Evolutionary conservation across 2,113 vertebrate species (phyloP), one percentile per base, ranked within the genome.

Genomic region (Malurus melanocephalus): DNA sequence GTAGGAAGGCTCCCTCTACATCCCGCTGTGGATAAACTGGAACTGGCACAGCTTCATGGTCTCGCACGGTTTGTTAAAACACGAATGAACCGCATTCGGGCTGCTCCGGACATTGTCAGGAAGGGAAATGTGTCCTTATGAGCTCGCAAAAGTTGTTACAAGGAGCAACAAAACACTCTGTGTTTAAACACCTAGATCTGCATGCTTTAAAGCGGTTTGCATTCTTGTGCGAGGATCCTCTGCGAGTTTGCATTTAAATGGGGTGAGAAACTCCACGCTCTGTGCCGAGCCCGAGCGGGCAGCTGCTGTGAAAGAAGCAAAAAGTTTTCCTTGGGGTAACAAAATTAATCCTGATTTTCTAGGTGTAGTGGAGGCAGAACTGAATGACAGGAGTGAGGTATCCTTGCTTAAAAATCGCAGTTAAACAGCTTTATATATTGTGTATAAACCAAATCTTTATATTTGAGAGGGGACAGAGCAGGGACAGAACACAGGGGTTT

Each of bases 1-100:
- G 66, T 14, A 11, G 2, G 3, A 73, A 12, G 17, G 14, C 24
- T 9, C 35, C 10, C 33, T 2, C 19, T 6, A 2, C 22, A 16
- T 2, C 38, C n/a, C 0, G 2, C 33, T 33, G 28, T 2, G 16
- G 28, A 0, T 0, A 0, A 24, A 0, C 80, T 3, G 46, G 28
- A 18, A 23, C 18, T 3, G 9, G 27, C 69, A n/a, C 48, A 27
- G 57, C 52, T 48, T 24, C 2, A 2, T 8, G 26, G 18, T 3
- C 45, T 52, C 4, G 17, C 71, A 19, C 0, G 0, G 7, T 23
- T 66, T 38, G 45, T 21, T 52, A 40, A 40, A 79, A 38, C 2
- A 3, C 17, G 7, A 40, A 8, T 5, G 28, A 48, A 6, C 2
- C 26, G 2, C 5, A 5, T 30, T 7, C 13, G 22, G n/a, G 64